A percentile compares a stretch with the other conserved stretches of the same genome.
Evolutionary conservation across 1,140 invertebrate genomes (phyloP).

Genomic region (Cecropterus lyciades): DNA sequence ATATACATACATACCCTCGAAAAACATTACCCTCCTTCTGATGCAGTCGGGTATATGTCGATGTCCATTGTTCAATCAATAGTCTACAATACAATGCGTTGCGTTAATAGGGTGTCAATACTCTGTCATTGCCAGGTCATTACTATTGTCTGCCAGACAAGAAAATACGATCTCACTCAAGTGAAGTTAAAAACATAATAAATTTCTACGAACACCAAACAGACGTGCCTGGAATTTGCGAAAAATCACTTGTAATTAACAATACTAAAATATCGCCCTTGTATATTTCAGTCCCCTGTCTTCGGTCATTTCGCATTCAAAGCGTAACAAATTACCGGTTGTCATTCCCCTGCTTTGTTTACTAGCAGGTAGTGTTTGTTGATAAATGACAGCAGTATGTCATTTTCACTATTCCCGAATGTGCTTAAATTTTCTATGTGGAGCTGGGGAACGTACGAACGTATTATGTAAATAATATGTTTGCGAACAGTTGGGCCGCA

Average conservation of each 20-base stretch:
- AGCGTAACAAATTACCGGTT: conserved; percentile 28
- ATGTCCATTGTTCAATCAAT: too few relatives aligned
- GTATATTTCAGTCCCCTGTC: conserved; percentile 33
- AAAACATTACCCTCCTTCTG: too few relatives aligned
- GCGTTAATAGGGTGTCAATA: too few relatives aligned
- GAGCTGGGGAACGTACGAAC: neutral
- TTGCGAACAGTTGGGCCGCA: too few relatives aligned
- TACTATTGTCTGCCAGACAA: neutral
- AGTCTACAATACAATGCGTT: too few relatives aligned
- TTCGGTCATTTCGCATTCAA: conserved; percentile 34
- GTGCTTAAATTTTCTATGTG: conserved; percentile 9
- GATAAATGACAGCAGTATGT: conserved; percentile 30
- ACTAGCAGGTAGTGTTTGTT: conserved; percentile 31
- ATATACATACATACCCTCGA: too few relatives aligned
- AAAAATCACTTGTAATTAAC: conserved; percentile 31
- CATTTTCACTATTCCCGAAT: conserved; percentile 24
- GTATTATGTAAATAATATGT: neutral
- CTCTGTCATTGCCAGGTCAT: neutral
- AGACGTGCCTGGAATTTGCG: conserved; percentile 17
- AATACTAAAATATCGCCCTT: conserved; percentile 32
- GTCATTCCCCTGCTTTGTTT: conserved; percentile 32
- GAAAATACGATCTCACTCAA: neutral
- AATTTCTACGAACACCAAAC: conserved; percentile 9
- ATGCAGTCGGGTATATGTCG: too few relatives aligned
- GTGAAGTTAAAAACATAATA: conserved; percentile 2